Conservation (phyloP, 2,888 invertebrate genomes). For the Leptura quadrifasciata region DNA sequence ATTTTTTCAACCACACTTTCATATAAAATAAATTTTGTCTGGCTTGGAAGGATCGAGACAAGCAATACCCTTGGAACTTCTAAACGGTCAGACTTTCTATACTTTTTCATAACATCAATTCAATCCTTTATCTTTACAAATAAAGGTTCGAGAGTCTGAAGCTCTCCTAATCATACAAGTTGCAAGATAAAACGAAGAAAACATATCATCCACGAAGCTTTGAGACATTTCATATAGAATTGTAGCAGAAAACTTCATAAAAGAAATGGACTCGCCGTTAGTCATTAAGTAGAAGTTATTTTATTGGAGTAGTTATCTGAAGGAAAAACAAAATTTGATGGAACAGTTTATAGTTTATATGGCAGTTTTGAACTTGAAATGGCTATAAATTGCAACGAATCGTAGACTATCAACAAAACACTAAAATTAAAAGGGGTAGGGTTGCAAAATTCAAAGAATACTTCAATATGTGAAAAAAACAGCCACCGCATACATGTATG, state of each 20-base stretch:
- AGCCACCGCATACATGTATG: no score
- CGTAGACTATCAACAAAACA: no score
- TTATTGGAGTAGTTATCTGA: not conserved
- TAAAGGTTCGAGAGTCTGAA: not conserved
- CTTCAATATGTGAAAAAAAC: no score
- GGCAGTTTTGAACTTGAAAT: not conserved
- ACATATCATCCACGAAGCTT: not conserved
- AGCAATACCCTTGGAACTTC: not conserved
- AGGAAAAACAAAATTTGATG: constrained; percentile 10
- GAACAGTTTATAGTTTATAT: constrained; percentile 6
- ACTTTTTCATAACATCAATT: not conserved
- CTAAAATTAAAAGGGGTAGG: no score
- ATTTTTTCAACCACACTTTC: not conserved
- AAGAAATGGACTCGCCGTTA: not conserved
- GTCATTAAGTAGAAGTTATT: not conserved
- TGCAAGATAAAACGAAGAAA: constrained; percentile 8
- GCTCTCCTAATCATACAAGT: not conserved
- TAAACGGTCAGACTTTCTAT: not conserved
- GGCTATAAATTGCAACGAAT: not conserved
- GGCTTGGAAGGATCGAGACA: not conserved
- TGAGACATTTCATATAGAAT: constrained; percentile 2
- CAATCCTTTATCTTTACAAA: constrained; percentile 10
- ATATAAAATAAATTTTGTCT: not conserved
- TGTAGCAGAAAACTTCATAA: constrained; percentile 9
- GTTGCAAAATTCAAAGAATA: no score